Evolutionary conservation across 2,113 vertebrate genomes (phyloP), one percentile per base, ranked within the genome.

Genomic region (Microtus oregoni): DNA sequence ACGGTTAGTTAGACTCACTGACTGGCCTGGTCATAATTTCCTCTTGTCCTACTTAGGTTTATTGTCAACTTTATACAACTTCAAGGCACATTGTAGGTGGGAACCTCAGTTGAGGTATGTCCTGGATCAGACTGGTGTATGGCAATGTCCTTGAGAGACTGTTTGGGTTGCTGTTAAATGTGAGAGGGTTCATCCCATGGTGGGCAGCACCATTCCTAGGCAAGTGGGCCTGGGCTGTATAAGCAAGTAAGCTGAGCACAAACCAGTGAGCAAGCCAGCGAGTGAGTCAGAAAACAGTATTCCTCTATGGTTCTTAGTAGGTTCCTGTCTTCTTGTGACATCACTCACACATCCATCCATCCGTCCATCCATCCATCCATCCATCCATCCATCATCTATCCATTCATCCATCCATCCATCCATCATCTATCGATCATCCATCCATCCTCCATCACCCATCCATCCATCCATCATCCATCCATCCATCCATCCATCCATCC

Each of bases 11-110:
- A 24, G 14, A 13, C 5, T 35, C 52, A 1, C 38, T 1, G 0
- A 4, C 9, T 1, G 55, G 11, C n/a, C 5, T 2, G 30, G 11
- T 7, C 5, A 3, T 6, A 1, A 13, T 0, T 3, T 11, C 22
- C 50, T 0, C 0, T 22, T 35, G 26, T 10, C 17, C 11, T 79
- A 24, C 12, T 83, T 82, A 83, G n/a, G 15, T 28, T 83, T 83
- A 83, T 41, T 83, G 55, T 63, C 22, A 83, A 8, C 55, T 38
- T 7, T 58, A 38, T n/a, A 41, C 22, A 28, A 41, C 22, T 55
- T 83, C 38, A 38, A 65, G 82, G 19, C 61, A 65, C 38, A 30
- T 30, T 26, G 14, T 10, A 44, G 26, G 8, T 65, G 58, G 15
- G 38, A 65, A 44, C 15, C 14, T 17, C 82, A 65, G 2, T 6